Conservation (phyloP, 2,797 vertebrate genomes). For the Prunella strophiata region DNA sequence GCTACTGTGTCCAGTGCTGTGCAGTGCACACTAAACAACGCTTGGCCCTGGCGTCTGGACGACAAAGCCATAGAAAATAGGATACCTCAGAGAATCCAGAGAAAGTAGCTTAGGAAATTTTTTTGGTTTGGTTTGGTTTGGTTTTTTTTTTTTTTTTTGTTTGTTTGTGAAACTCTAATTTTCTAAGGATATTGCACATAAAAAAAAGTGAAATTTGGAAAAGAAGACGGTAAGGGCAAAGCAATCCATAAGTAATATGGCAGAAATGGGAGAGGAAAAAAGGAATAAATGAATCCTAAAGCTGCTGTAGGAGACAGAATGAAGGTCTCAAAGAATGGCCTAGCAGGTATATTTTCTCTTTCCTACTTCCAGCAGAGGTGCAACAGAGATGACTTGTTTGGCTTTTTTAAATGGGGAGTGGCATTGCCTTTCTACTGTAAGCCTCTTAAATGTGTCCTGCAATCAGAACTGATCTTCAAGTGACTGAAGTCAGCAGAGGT, state of each 20-base stretch:
- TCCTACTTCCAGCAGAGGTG: neutral
- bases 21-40: neutral
- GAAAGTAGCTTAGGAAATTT: neutral
- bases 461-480: neutral
- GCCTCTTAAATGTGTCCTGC: neutral
- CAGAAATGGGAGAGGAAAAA: neutral
- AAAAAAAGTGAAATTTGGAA: neutral
- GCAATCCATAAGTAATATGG: neutral
- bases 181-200: neutral
- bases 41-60: neutral
- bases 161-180: neutral
- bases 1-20: fast-evolving
- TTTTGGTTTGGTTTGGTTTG: neutral
- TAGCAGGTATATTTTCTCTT: neutral
- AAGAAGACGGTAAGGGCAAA: neutral
- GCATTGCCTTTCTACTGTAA: neutral
- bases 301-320: neutral
- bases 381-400: neutral
- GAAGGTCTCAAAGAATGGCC: neutral
- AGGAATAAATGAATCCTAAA: neutral
- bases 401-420: neutral
- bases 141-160: no score
- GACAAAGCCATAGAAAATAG: neutral
- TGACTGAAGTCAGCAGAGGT: neutral
- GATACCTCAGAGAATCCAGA: neutral